These are phyloP conservation scores for Bombus terrestris DNA, from an alignment of 1,140 invertebrate species.

Conservation along the genomic window DNA sequence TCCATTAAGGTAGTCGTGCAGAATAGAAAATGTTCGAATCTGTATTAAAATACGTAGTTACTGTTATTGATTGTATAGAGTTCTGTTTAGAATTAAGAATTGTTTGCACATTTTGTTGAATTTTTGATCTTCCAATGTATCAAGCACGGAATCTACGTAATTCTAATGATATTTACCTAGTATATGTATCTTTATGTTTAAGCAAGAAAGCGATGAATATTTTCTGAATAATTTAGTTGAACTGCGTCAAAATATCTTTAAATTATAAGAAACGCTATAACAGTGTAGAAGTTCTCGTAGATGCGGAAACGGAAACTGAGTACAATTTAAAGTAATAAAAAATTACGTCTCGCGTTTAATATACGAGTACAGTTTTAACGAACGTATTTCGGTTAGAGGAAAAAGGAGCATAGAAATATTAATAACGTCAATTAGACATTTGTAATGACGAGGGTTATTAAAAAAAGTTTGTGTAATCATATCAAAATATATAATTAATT, in stretches of 20 bases:
- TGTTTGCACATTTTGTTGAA: not conserved
- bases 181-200: not conserved
- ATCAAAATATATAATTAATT: not conserved
- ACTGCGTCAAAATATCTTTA: not conserved
- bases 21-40: too few relatives aligned
- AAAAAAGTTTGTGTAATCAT: constrained; percentile 15
- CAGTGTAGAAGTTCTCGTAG: not conserved
- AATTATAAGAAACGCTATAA: not conserved
- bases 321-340: constrained; percentile 6
- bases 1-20: not conserved
- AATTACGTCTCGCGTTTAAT: not conserved
- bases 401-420: not conserved
- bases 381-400: constrained; percentile 1
- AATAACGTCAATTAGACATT: constrained; percentile 48
- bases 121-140: not conserved
- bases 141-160: not conserved
- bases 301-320: not conserved
- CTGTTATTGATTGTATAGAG: not conserved
- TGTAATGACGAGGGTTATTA: constrained; percentile 12
- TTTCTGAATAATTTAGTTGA: not conserved
- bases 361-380: not conserved
- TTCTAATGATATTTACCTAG: too few relatives aligned
- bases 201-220: not conserved
- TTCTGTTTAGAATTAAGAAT: not conserved
- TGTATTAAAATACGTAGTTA: not conserved